A percentile compares a stretch with the other conserved stretches of the same genome.
phyloP scores from a whole-genome alignment of 2,113 vertebrate species.

The Upupa epops region DNA sequence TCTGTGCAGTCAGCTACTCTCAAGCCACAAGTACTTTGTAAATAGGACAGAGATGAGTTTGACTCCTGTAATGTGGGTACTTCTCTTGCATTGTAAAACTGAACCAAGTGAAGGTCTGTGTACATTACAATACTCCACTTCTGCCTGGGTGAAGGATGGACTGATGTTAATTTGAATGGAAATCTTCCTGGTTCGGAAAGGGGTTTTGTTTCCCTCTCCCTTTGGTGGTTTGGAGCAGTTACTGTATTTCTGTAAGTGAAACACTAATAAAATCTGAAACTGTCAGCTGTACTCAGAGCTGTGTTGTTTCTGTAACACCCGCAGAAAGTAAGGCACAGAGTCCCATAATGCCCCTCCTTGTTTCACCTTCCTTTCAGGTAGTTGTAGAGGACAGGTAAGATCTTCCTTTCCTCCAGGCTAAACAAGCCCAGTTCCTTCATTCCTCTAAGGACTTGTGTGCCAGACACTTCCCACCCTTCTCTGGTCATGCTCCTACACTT shows the following conservation, averaged over 20 bases:
- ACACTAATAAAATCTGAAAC: slow-evolving; percentile 76
- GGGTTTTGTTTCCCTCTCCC: background rate
- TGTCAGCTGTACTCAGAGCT: background rate
- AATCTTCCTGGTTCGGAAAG: slow-evolving; percentile 13
- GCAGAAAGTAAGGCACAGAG: background rate
- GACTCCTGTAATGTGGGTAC: background rate
- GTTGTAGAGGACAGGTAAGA: too few species aligned
- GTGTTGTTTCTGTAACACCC: background rate
- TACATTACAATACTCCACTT: slow-evolving; percentile 51
- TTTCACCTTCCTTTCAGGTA: too few species aligned
- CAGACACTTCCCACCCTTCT: too few species aligned
- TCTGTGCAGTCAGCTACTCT: slow-evolving; percentile 34
- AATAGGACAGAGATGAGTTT: slow-evolving; percentile 47
- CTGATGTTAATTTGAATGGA: slow-evolving; percentile 62
- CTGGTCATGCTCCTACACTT: too few species aligned
- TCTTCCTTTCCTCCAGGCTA: too few species aligned
- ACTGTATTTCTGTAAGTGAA: slow-evolving; percentile 8
- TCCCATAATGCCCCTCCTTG: too few species aligned
- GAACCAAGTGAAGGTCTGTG: slow-evolving; percentile 54
- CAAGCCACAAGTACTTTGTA: slow-evolving; percentile 43
- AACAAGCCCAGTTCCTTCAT: too few species aligned
- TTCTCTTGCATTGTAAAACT: slow-evolving; percentile 20
- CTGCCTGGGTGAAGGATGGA: slow-evolving; percentile 60
- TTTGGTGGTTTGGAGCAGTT: slow-evolving; percentile 37
- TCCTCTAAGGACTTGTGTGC: too few species aligned